phyloP scores from a whole-genome alignment of 2,888 invertebrate species.

The Alloplasta piceator region DNA sequence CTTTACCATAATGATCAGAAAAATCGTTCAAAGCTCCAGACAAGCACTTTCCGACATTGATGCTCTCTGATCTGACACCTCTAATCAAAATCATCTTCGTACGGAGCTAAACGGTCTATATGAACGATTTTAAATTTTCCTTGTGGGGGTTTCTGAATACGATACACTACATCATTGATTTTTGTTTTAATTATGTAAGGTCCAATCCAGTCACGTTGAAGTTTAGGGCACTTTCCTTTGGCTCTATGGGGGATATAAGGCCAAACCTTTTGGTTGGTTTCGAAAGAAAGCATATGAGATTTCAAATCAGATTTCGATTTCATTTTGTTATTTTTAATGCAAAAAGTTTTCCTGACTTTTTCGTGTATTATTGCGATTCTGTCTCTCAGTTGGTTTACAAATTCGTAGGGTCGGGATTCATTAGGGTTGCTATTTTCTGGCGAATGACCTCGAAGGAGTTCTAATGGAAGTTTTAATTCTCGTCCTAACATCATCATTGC shows the following conservation, averaged over 20 bases:
- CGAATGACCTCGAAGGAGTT: not conserved
- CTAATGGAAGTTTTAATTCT: conserved; percentile 33
- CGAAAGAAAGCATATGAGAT: conserved; percentile 33
- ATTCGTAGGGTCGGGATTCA: not conserved
- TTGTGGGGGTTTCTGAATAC: conserved; percentile 36
- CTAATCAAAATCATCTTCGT: conserved; percentile 9
- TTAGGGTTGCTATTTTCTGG: not conserved
- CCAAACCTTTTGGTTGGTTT: conserved; percentile 44
- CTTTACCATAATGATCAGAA: conserved; percentile 1
- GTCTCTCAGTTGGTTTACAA: conserved; percentile 12
- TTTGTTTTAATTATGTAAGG: conserved; percentile 32
- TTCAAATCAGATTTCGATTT: conserved; percentile 46
- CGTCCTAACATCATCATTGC: conserved; percentile 48
- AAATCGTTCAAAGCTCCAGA: conserved; percentile 29
- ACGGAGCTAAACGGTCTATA: conserved; percentile 26
- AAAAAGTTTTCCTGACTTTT: conserved; percentile 25
- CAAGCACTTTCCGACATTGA: conserved; percentile 34
- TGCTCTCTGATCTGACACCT: conserved; percentile 26
- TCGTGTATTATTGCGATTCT: conserved; percentile 17
- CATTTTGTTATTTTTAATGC: conserved; percentile 26
- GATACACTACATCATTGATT: conserved; percentile 46
- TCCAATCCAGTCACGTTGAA: conserved; percentile 29
- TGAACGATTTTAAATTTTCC: conserved; percentile 36
- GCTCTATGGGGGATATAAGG: conserved; percentile 30
- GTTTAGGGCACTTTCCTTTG: not conserved